phyloP scores from a whole-genome alignment of 2,888 invertebrate genomes.

The Hirtodrosophila alboralis region DNA sequence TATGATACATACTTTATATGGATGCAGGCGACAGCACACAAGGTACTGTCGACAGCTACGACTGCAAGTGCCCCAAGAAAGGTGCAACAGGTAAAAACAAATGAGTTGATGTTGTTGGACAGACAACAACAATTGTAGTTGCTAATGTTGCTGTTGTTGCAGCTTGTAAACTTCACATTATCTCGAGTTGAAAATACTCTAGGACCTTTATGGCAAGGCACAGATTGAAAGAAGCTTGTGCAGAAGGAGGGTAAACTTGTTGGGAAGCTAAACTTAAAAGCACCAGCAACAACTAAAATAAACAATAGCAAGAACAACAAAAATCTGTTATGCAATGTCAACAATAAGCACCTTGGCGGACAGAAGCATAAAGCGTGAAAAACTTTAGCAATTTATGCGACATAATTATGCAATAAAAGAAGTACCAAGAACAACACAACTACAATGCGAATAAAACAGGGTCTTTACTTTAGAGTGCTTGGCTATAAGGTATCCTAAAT shows the following conservation, averaged over 20 bases:
- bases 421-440: slow-evolving; percentile 34
- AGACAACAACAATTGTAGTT: slow-evolving; percentile 32
- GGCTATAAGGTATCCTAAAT: slow-evolving; percentile 9
- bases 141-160: slow-evolving; percentile 23
- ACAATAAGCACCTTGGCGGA: slow-evolving; percentile 34
- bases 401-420: slow-evolving; percentile 78
- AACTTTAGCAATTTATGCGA: slow-evolving; percentile 81
- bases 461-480: neutral
- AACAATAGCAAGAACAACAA: slow-evolving; percentile 23
- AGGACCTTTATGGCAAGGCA: slow-evolving; percentile 61
- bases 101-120: slow-evolving; percentile 9
- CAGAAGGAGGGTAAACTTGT: slow-evolving; percentile 42
- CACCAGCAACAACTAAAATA: slow-evolving; percentile 27
- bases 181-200: slow-evolving; percentile 64
- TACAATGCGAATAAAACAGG: slow-evolving; percentile 21
- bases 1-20: slow-evolving; percentile 59
- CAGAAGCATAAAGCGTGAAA: slow-evolving; percentile 54
- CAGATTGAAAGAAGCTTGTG: slow-evolving; percentile 70
- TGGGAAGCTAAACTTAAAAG: slow-evolving; percentile 50
- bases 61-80: slow-evolving; percentile 18
- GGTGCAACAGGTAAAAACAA: slow-evolving; percentile 27
- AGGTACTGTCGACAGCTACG: slow-evolving; percentile 38
- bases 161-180: slow-evolving; percentile 71
- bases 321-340: slow-evolving; percentile 47
- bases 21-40: slow-evolving; percentile 59